Evolutionary conservation across 2,113 vertebrate species (phyloP).

Genomic region (Lichenostomus cassidix): DNA sequence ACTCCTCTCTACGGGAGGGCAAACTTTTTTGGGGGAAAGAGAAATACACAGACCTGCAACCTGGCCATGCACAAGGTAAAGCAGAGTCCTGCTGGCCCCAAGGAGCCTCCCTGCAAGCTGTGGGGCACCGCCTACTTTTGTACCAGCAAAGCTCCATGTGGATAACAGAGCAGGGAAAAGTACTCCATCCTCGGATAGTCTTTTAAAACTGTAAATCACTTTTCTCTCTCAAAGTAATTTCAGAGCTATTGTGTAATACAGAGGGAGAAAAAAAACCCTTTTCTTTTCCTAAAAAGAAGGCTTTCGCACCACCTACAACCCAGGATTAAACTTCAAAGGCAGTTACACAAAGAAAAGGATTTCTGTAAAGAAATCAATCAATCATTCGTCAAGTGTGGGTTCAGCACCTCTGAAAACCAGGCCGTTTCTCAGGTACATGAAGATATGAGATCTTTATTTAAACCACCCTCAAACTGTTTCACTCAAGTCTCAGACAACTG

Average conservation of each 20-base stretch:
- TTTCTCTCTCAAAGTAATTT: constrained; percentile 1
- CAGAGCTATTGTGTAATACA: constrained; percentile 27
- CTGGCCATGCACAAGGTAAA: neutral
- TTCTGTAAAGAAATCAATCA: constrained; percentile 57
- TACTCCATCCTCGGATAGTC: neutral
- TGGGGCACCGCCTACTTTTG: accelerated
- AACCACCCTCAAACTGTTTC: constrained; percentile 27
- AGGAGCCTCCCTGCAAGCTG: accelerated
- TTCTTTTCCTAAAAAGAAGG: constrained; percentile 26
- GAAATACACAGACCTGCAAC: neutral
- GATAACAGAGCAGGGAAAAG: neutral
- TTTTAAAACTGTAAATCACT: neutral
- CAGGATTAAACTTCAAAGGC: constrained; percentile 43
- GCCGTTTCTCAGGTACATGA: constrained; percentile 41
- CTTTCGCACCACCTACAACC: constrained; percentile 62
- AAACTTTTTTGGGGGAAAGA: neutral
- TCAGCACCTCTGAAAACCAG: constrained; percentile 63
- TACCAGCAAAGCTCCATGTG: neutral
- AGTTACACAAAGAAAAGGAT: constrained; percentile 30
- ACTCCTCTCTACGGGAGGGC: neutral
- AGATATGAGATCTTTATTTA: constrained; percentile 41
- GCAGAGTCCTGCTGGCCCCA: neutral
- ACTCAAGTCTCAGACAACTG: neutral
- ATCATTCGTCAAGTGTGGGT: constrained; percentile 51
- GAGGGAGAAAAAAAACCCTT: neutral